A percentile compares a stretch with the other conserved stretches of the same genome.
Evolutionary conservation across 2,797 vertebrate species (phyloP).

Genomic region (Helostoma temminkii): DNA sequence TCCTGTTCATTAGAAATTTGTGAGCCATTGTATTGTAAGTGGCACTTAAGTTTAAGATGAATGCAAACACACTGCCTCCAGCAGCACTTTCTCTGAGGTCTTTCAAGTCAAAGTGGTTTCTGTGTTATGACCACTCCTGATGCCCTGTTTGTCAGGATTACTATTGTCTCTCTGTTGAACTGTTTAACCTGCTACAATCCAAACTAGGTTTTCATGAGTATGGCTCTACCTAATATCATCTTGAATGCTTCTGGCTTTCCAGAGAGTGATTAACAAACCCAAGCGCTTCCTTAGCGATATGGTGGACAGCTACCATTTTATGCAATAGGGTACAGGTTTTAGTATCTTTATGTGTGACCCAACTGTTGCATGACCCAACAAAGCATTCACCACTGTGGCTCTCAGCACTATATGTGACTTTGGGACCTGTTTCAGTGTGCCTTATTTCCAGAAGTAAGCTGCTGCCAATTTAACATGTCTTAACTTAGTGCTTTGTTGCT

Average conservation of each 20-base stretch:
- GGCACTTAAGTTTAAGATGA: not conserved
- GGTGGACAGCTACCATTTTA: conserved; percentile 20
- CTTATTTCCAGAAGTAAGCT: conserved; percentile 56
- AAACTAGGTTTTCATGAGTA: not conserved
- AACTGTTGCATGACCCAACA: conserved; percentile 12
- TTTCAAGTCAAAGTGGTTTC: not conserved
- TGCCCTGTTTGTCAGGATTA: too few relatives aligned
- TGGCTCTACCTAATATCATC: too few relatives aligned
- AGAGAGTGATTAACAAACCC: not conserved
- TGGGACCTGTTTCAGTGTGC: conserved; percentile 69
- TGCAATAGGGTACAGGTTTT: conserved; percentile 21
- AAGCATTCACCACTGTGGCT: conserved; percentile 79
- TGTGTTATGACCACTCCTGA: not conserved
- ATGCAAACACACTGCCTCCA: not conserved
- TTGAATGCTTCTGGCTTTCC: too few relatives aligned
- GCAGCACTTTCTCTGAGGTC: not conserved
- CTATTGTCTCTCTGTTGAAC: too few relatives aligned
- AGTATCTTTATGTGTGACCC: conserved; percentile 24
- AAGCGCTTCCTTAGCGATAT: not conserved
- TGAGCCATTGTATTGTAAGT: not conserved
- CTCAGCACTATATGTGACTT: conserved; percentile 55
- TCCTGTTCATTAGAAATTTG: not conserved
- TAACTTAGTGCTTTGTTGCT: conserved; percentile 21
- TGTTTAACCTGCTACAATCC: not conserved
- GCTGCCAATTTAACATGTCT: conserved; percentile 24